These are phyloP conservation scores for Varroa destructor DNA, from an alignment of 1,140 invertebrate genomes.

Conservation along the genomic window DNA sequence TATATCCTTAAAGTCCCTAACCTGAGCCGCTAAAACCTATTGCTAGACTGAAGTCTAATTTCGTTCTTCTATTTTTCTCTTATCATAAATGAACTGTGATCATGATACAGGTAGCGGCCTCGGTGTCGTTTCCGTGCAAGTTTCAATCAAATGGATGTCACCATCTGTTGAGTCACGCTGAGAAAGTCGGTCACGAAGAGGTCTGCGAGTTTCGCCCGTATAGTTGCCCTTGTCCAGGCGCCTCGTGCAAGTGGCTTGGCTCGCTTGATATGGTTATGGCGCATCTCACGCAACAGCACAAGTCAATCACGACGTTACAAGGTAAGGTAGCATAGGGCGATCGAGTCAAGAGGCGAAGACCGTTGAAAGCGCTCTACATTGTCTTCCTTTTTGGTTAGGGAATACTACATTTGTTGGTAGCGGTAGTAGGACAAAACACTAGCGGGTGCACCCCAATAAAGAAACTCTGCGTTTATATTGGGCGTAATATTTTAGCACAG, in stretches of 20 bases:
- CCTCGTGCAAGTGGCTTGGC: slow-evolving; percentile 97
- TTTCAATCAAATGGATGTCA: slow-evolving; percentile 91
- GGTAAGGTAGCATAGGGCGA: slow-evolving; percentile 39
- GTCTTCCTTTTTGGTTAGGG: not conserved
- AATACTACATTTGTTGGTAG: not conserved
- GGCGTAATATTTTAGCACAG: no score
- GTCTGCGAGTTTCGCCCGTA: slow-evolving; percentile 71
- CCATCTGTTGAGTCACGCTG: slow-evolving; percentile 79
- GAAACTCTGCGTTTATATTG: no score
- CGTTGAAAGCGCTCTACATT: not conserved
- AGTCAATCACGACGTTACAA: slow-evolving; percentile 92
- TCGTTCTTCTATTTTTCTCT: no score
- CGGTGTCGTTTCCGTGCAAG: slow-evolving; percentile 96
- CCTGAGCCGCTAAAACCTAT: no score
- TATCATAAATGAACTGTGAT: no score
- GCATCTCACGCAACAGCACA: slow-evolving; percentile 91
- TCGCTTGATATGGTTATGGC: slow-evolving; percentile 89
- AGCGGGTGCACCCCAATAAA: no score
- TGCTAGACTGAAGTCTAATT: no score
- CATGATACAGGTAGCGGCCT: slow-evolving; percentile 59
- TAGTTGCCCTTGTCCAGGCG: slow-evolving; percentile 50
- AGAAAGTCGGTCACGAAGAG: slow-evolving; percentile 97
- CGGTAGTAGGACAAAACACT: no score
- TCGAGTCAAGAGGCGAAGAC: not conserved
- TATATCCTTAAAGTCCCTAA: no score